A percentile compares a stretch with the other conserved stretches of the same genome.
Conservation (phyloP, 2,113 vertebrate species). For the Microtus montanus region DNA sequence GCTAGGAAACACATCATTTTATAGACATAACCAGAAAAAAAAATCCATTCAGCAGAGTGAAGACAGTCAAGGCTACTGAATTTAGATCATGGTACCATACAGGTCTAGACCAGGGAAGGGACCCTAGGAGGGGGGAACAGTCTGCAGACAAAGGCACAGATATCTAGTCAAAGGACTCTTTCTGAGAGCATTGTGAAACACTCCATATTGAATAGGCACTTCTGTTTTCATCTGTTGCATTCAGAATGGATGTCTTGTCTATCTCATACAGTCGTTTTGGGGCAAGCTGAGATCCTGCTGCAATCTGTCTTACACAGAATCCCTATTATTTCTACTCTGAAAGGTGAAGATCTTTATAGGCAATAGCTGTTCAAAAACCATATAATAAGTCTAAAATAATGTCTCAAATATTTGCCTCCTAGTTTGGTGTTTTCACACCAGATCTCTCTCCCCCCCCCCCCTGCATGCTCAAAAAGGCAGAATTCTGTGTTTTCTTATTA, state of each 20-base stretch:
- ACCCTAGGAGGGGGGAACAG: not conserved
- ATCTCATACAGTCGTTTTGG: not conserved
- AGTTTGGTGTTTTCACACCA: not conserved
- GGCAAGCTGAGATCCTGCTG: not conserved
- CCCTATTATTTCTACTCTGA: not conserved
- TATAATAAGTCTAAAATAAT: not conserved
- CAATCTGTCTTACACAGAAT: not conserved
- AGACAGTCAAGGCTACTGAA: not conserved
- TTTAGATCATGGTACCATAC: not conserved
- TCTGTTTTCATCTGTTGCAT: not conserved
- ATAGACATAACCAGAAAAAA: slow-evolving; percentile 11
- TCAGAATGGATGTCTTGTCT: not conserved
- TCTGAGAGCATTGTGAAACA: not conserved
- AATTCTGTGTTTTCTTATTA: too few species aligned
- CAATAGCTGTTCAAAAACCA: not conserved
- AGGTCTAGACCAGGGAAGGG: not conserved
- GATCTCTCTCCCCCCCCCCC: not conserved
- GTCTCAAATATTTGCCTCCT: slow-evolving; percentile 6
- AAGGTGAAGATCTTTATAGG: not conserved
- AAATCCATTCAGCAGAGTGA: slow-evolving; percentile 22
- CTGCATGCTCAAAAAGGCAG: too few species aligned
- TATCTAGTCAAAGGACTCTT: not conserved
- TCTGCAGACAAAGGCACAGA: not conserved
- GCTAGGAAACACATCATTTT: not conserved
- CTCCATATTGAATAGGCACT: not conserved